Base-by-base conservation (phyloP, 2,113 vertebrate genomes). In the Stomatorhinus ivindoensis region DNA sequence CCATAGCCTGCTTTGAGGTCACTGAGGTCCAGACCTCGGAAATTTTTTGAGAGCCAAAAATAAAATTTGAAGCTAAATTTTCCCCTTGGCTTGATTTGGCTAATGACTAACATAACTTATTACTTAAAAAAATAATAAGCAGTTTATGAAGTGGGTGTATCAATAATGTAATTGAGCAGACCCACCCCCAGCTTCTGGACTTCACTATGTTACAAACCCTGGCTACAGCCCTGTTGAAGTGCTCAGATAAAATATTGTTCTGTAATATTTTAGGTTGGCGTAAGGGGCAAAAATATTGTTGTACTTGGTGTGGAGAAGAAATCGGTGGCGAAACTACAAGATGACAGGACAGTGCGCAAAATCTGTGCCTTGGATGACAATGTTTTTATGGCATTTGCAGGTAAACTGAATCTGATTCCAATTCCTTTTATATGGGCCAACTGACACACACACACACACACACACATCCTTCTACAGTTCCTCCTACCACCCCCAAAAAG, bases 271-370 rank as follows among this genome's bases (percentile, higher is more conserved):
- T 90, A 97, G 97, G 97, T 97, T 91, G 96, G 97, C 3, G 96
- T 97, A 0, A 95, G 97, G 90, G 97, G 97, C 61, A 96, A 95
- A 88, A 95, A 97, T 51, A 96, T 97, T 11, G 97, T 97, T 47
- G 97, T 97, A 42, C 96, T 97, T 7, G 97, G 96, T 2, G 97
- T 97, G 91, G 97, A 97, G 91, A 97, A 97, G 93, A 97, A 97
- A 90, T 97, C 97, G 0, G 95, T 97, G 86, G 97, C 97, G 65
- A 97, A 97, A 39, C 96, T 97, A 44, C 97, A 97, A 93, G 97
- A 97, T 95, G 97, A 97, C 89, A 94, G 97, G 53, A 97, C 97
- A 0, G 97, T 97, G 0, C 95, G 97, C 65, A 97, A 97, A 92
- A 97, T 97, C 92, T 97, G 97, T 8, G 95, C 96, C 1, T 92